A percentile compares a stretch with the other conserved stretches of the same genome.
phyloP scores from a whole-genome alignment of 1,140 invertebrate species.

The Listronotus oregonensis region DNA sequence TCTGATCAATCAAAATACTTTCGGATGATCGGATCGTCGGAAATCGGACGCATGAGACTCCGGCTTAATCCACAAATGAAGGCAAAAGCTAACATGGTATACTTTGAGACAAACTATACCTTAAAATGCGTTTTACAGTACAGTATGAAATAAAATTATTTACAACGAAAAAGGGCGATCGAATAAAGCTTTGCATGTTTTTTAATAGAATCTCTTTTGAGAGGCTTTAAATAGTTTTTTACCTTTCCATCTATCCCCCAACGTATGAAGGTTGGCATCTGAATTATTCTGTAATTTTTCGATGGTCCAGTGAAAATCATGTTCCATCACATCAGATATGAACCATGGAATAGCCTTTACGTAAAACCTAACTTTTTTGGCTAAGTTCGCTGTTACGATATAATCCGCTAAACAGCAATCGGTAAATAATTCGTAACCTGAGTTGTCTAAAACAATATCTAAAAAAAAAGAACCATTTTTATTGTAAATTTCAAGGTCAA shows the following conservation, averaged over 20 bases:
- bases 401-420: conserved; percentile 89
- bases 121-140: no score
- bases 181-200: no score
- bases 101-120: no score
- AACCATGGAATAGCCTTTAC: conserved; percentile 95
- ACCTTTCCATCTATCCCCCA: conserved; percentile 63
- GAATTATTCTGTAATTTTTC: conserved; percentile 56
- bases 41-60: no score
- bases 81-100: no score
- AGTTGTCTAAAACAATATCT: conserved; percentile 91
- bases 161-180: no score
- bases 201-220: no score
- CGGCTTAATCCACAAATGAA: no score
- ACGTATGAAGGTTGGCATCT: conserved; percentile 48
- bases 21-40: no score
- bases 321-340: conserved; percentile 84
- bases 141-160: no score
- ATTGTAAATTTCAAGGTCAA: no score
- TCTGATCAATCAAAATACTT: no score
- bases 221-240: not conserved
- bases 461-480: conserved; percentile 47
- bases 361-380: conserved; percentile 77
- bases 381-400: conserved; percentile 70
- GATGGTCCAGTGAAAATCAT: conserved; percentile 79
- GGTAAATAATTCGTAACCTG: conserved; percentile 90